Evolutionary conservation across 2,113 vertebrate species (phyloP).

Genomic region (Rynchops niger): DNA sequence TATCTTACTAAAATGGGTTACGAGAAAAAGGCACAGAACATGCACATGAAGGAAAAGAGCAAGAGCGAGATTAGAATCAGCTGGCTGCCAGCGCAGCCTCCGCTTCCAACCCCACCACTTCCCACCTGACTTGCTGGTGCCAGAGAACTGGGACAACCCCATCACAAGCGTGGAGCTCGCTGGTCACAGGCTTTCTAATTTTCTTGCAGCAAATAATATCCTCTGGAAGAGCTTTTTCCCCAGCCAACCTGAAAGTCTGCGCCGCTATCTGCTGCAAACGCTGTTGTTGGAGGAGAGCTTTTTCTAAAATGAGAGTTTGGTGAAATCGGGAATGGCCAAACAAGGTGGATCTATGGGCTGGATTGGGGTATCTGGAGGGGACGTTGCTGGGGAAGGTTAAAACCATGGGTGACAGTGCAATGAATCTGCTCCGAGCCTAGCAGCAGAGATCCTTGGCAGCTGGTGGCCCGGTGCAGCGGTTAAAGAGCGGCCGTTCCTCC

Average conservation of each 20-base stretch:
- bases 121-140: not conserved
- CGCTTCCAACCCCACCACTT: not conserved
- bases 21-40: slow-evolving; percentile 42
- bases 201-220: not conserved
- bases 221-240: not conserved
- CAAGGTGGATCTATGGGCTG: not conserved
- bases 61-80: slow-evolving; percentile 13
- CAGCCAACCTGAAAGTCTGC: not conserved
- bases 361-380: not conserved
- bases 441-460: slow-evolving; percentile 10
- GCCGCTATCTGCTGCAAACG: not conserved
- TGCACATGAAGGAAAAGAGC: slow-evolving; percentile 21
- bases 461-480: not conserved
- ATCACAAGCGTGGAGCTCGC: not conserved
- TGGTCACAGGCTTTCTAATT: not conserved
- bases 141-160: not conserved
- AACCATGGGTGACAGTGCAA: not conserved
- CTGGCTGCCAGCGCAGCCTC: not conserved
- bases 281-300: not conserved
- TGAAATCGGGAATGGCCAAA: not conserved
- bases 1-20: slow-evolving; percentile 15
- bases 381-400: not conserved
- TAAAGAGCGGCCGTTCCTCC: not conserved
- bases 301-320: not conserved
- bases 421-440: slow-evolving; percentile 6